phyloP scores from a whole-genome alignment of 2,113 vertebrate genomes.

The Phodopus roborovskii region DNA sequence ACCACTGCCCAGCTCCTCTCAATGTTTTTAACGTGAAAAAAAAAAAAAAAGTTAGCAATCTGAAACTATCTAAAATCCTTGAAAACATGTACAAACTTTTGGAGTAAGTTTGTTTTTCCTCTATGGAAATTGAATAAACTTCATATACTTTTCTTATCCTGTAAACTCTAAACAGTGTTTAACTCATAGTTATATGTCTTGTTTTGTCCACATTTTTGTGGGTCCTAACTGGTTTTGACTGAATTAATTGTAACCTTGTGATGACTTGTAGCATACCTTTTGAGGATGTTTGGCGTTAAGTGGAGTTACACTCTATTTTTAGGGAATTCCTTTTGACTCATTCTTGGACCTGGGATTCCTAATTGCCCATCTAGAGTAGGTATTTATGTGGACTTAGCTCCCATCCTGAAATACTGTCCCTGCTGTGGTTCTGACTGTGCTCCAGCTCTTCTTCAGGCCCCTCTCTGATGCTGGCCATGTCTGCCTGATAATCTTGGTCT shows the following conservation, averaged over 20 bases:
- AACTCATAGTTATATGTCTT: neutral
- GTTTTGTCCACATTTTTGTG: conserved; percentile 6
- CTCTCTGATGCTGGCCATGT: neutral
- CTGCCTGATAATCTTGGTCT: neutral
- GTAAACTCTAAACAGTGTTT: conserved; percentile 8
- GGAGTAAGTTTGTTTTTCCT: conserved; percentile 31
- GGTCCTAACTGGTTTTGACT: conserved; percentile 29
- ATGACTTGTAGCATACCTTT: conserved; percentile 11
- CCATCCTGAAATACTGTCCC: neutral
- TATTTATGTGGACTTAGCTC: conserved; percentile 44
- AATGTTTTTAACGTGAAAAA: neutral
- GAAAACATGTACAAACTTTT: neutral
- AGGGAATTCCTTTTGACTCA: conserved; percentile 53
- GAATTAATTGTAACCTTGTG: neutral
- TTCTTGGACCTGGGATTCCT: conserved; percentile 38
- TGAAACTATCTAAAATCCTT: neutral
- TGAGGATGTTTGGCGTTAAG: conserved; percentile 21
- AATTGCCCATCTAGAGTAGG: neutral
- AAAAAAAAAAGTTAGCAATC: neutral
- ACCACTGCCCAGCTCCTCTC: neutral
- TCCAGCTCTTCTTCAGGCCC: neutral
- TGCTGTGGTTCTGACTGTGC: neutral
- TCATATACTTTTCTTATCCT: neutral
- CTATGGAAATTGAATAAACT: neutral
- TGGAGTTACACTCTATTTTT: conserved; percentile 48